Conservation (phyloP, 2,113 vertebrate genomes). For the Desmodus rotundus region DNA sequence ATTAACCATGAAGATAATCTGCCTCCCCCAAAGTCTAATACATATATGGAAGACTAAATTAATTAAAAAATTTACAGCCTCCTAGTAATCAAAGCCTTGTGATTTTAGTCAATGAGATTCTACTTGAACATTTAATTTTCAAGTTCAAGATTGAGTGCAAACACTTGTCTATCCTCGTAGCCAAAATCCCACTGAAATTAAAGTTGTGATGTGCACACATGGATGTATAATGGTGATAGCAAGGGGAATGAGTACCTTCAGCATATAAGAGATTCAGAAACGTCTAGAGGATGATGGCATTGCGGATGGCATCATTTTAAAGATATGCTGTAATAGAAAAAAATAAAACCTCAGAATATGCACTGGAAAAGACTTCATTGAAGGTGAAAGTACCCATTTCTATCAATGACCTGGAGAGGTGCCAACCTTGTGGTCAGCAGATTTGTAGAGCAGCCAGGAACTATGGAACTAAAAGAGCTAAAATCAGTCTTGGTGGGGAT, state of each 20-base stretch:
- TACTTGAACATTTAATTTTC: conserved; percentile 12
- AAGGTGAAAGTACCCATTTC: not conserved
- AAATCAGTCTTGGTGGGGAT: not conserved
- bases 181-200: not conserved
- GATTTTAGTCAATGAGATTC: not conserved
- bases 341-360: not conserved
- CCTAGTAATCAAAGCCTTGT: not conserved
- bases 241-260: not conserved
- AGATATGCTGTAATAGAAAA: not conserved
- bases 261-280: not conserved
- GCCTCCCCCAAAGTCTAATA: not conserved
- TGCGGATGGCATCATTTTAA: not conserved
- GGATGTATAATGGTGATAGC: not conserved
- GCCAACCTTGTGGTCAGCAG: not conserved
- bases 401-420: not conserved
- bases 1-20: conserved; percentile 28
- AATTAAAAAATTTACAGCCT: not conserved
- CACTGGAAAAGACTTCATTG: not conserved
- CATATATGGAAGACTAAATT: not conserved
- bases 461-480: not conserved
- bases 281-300: not conserved
- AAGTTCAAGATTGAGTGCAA: not conserved
- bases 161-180: not conserved
- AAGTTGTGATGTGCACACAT: not conserved
- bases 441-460: not conserved